Evolutionary conservation across 35 echinoderm and acorn worm genomes (phyloP).

Genomic region (Lytechinus pictus): DNA sequence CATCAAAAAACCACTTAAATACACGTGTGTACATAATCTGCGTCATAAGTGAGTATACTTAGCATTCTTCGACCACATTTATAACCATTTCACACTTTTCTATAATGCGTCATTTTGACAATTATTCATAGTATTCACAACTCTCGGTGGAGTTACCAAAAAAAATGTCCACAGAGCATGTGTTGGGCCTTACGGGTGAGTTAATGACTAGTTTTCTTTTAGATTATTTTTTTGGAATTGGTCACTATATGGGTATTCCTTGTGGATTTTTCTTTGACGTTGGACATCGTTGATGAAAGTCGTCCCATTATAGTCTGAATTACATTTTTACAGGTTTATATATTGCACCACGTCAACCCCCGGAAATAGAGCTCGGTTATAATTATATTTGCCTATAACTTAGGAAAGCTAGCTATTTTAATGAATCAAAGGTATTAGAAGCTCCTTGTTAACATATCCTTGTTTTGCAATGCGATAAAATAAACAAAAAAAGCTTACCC

Average conservation of each 20-base stretch:
- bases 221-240: neutral
- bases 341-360: neutral
- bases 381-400: no score
- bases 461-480: no score
- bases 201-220: neutral
- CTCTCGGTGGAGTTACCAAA: neutral
- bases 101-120: neutral
- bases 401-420: no score
- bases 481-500: no score
- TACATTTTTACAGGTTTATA: neutral
- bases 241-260: neutral
- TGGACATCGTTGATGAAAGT: neutral
- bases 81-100: neutral
- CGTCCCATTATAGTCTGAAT: neutral
- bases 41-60: neutral
- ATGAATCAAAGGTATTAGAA: no score
- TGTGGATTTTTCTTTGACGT: neutral
- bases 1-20: neutral
- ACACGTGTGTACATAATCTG: neutral
- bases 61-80: neutral
- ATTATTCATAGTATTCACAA: neutral
- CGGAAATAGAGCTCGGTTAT: neutral
- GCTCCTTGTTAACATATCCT: no score
- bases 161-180: no score
- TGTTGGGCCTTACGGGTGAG: neutral